These are phyloP conservation scores for Drosophila neocordata DNA, from an alignment of 1,140 invertebrate species.

Conservation along the genomic window DNA sequence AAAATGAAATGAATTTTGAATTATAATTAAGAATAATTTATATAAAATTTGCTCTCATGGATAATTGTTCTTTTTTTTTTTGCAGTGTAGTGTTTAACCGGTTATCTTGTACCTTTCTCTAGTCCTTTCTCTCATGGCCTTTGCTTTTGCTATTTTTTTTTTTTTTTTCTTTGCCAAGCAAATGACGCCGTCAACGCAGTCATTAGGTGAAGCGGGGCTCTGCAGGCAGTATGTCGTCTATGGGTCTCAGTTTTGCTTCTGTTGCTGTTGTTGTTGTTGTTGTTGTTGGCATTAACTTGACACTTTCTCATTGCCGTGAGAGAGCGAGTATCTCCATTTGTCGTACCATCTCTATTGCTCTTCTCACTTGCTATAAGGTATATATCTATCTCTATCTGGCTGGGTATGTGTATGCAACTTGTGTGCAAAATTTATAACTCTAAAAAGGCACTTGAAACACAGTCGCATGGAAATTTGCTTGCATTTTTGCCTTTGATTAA, in stretches of 20 bases:
- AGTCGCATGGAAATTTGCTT: constrained; percentile 71
- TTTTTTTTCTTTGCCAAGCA: constrained; percentile 47
- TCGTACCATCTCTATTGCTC: too few species aligned
- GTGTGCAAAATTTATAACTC: constrained; percentile 70
- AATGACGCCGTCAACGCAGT: constrained; percentile 75
- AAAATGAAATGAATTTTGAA: too few species aligned
- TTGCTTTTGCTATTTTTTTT: not conserved
- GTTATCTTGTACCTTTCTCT: not conserved
- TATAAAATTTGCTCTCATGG: too few species aligned
- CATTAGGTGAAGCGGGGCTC: constrained; percentile 55
- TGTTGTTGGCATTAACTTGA: constrained; percentile 75
- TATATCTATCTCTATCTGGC: constrained; percentile 16
- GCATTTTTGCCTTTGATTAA: constrained; percentile 72
- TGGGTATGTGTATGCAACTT: constrained; percentile 32
- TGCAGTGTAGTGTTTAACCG: not conserved
- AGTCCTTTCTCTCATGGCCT: not conserved
- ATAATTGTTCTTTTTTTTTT: too few species aligned
- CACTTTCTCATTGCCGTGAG: constrained; percentile 75
- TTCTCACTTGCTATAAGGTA: too few species aligned
- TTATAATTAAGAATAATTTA: too few species aligned
- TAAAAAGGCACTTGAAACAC: constrained; percentile 73
- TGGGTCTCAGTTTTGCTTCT: constrained; percentile 10
- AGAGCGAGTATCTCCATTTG: constrained; percentile 33
- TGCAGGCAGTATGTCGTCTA: constrained; percentile 25
- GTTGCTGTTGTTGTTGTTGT: constrained; percentile 21